Percentiles rank a stretch among this genome's conserved stretches.
Evolutionary conservation across 2,113 vertebrate genomes (phyloP).

Genomic region (Cyprinus carpio): DNA sequence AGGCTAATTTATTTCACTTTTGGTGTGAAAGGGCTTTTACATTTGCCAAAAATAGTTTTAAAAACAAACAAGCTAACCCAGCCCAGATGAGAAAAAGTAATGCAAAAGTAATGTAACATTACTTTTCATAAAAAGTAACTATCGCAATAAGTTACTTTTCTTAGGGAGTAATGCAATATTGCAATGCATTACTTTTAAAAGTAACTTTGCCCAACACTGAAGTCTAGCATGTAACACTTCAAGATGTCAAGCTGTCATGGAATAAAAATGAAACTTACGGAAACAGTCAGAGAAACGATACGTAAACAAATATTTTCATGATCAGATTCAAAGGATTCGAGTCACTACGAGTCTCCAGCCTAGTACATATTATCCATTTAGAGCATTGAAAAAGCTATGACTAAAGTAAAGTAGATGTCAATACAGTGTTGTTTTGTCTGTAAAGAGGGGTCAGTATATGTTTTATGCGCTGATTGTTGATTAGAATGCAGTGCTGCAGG

Average conservation of each 20-base stretch:
- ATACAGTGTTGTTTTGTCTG: not conserved
- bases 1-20: too few species aligned
- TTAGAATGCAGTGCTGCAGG: slow-evolving; percentile 59
- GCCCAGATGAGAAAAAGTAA: too few species aligned
- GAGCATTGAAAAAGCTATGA: not conserved
- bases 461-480: slow-evolving; percentile 46
- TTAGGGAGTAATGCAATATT: too few species aligned
- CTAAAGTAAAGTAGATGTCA: not conserved
- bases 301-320: not conserved
- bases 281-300: not conserved
- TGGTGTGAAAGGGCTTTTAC: too few species aligned
- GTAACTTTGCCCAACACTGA: not conserved
- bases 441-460: not conserved
- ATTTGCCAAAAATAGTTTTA: too few species aligned
- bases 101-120: too few species aligned
- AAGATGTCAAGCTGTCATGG: not conserved
- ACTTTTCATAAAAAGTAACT: not conserved
- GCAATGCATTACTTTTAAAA: too few species aligned
- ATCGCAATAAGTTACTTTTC: too few species aligned
- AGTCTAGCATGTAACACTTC: not conserved
- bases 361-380: not conserved
- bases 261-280: not conserved
- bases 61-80: too few species aligned
- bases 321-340: not conserved
- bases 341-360: not conserved